These are phyloP conservation scores for Acanthosoma haemorrhoidale DNA, from an alignment of 2,888 invertebrate species.

Conservation along the genomic window DNA sequence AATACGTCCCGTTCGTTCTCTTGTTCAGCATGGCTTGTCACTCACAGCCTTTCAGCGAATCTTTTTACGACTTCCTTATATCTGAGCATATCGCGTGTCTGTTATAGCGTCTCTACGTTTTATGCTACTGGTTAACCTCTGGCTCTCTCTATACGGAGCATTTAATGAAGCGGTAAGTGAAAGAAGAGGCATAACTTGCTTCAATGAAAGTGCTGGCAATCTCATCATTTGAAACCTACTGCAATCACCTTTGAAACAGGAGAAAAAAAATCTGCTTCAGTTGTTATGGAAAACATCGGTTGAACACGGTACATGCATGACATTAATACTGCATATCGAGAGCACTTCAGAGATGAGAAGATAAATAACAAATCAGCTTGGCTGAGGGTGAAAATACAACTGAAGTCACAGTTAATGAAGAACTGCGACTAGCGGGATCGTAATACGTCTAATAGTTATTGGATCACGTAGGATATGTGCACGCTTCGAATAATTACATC, in stretches of 20 bases:
- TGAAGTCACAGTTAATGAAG: background rate
- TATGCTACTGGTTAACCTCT: background rate
- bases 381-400: background rate
- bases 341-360: background rate
- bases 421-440: background rate
- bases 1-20: background rate
- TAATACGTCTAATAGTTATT: background rate
- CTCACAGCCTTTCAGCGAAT: background rate
- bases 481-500: no score
- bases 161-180: no score
- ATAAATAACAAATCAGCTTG: background rate
- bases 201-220: no score
- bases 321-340: background rate
- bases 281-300: no score
- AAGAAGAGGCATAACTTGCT: no score
- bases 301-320: no score
- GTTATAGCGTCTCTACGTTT: no score
- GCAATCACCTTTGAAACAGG: no score
- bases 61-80: background rate
- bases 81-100: no score
- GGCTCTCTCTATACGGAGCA: background rate
- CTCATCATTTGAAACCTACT: no score
- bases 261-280: no score
- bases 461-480: conserved; percentile 5
- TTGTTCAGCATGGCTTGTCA: no score